phyloP scores from a whole-genome alignment of 2,888 invertebrate genomes.

The Acronicta aceris region DNA sequence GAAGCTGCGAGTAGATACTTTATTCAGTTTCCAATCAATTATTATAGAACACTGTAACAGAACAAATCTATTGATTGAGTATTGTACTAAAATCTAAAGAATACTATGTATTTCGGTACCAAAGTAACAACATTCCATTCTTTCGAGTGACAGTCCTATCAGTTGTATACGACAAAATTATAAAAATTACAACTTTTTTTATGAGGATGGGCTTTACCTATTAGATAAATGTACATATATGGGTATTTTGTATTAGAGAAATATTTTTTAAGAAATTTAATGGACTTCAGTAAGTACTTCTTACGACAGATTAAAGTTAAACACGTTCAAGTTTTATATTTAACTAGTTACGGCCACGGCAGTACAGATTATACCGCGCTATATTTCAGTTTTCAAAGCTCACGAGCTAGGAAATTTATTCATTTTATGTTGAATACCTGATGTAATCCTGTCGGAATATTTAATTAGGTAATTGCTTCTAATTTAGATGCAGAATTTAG shows the following conservation, averaged over 20 bases:
- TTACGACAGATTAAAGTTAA: not conserved
- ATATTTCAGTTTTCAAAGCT: conserved; percentile 40
- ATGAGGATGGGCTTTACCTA: too few relatives aligned
- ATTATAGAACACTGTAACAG: conserved; percentile 19
- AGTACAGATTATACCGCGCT: conserved; percentile 24
- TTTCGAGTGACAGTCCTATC: too few relatives aligned
- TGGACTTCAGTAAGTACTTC: too few relatives aligned
- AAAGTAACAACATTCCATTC: too few relatives aligned
- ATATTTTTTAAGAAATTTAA: too few relatives aligned
- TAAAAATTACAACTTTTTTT: too few relatives aligned
- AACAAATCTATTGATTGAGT: conserved; percentile 21
- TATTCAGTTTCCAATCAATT: conserved; percentile 35
- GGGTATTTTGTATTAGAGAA: too few relatives aligned
- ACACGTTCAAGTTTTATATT: conserved; percentile 8
- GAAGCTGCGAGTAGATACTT: conserved; percentile 21
- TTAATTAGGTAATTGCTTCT: conserved; percentile 42
- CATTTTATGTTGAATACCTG: conserved; percentile 38
- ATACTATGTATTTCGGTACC: not conserved
- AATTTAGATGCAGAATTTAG: conserved; percentile 30
- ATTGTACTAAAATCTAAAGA: conserved; percentile 19
- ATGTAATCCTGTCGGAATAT: conserved; percentile 48
- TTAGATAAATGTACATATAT: too few relatives aligned
- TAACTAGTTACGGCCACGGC: conserved; percentile 4
- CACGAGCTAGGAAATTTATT: conserved; percentile 15
- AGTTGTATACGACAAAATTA: too few relatives aligned